phyloP scores from a whole-genome alignment of 2,797 vertebrate species.

The Lagocephalus sceleratus region DNA sequence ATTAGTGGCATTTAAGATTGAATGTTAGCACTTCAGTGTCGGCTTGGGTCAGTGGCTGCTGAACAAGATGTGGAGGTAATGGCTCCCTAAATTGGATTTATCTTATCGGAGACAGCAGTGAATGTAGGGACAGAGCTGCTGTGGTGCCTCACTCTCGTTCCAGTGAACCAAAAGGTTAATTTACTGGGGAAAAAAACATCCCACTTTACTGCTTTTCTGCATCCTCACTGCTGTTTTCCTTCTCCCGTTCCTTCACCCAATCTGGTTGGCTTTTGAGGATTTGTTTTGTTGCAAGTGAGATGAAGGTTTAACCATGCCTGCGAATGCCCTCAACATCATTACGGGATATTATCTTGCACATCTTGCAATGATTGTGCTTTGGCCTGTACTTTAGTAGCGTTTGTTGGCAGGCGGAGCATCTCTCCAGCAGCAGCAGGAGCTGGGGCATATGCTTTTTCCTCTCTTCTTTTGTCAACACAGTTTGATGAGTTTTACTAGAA shows the following conservation, averaged over 20 bases:
- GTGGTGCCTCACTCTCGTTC: constrained; percentile 55
- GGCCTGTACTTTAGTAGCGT: constrained; percentile 41
- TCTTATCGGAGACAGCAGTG: constrained; percentile 54
- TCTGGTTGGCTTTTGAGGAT: constrained; percentile 21
- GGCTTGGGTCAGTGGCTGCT: constrained; percentile 63
- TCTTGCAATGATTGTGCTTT: constrained; percentile 37
- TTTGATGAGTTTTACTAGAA: too few relatives aligned
- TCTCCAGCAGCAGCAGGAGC: constrained; percentile 63
- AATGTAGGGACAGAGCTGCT: constrained; percentile 40
- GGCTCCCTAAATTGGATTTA: constrained; percentile 71
- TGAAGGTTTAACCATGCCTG: constrained; percentile 15
- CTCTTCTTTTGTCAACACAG: too few relatives aligned
- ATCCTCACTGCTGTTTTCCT: constrained; percentile 18
- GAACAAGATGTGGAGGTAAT: constrained; percentile 57
- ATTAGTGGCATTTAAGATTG: constrained; percentile 72
- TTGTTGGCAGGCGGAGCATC: constrained; percentile 50
- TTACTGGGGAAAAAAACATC: constrained; percentile 49
- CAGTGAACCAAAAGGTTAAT: constrained; percentile 60
- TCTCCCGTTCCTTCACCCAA: constrained; percentile 11
- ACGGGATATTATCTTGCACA: constrained; percentile 34
- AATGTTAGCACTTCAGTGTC: constrained; percentile 66
- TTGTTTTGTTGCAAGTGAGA: constrained; percentile 20
- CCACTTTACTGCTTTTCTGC: constrained; percentile 22
- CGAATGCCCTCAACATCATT: constrained; percentile 26
- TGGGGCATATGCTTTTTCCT: constrained; percentile 42